Evolutionary conservation across 2,113 vertebrate genomes (phyloP).

Genomic region (Tapirus terrestris): DNA sequence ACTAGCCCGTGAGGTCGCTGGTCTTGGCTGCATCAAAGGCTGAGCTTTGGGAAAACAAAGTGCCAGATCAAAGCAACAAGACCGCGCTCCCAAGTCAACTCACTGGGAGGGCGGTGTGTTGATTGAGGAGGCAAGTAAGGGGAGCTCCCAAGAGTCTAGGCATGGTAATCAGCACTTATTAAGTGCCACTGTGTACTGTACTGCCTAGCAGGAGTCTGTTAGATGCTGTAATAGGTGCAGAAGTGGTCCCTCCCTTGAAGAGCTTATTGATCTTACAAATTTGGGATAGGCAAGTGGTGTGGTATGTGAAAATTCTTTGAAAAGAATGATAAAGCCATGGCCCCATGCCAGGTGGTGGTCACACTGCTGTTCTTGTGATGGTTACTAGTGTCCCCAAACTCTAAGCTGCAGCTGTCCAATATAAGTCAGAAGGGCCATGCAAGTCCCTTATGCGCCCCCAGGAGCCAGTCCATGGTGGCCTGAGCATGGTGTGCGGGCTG

Average conservation of each 20-base stretch:
- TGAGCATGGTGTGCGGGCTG: fast-evolving
- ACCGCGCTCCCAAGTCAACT: not conserved
- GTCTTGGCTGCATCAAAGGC: not conserved
- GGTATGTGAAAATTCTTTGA: not conserved
- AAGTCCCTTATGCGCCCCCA: fast-evolving
- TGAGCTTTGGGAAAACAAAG: constrained; percentile 44
- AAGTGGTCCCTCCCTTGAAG: not conserved
- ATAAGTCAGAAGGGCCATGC: not conserved
- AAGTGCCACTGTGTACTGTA: not conserved
- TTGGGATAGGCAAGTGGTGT: not conserved
- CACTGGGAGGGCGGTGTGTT: not conserved
- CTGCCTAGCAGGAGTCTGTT: not conserved
- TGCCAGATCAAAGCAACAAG: not conserved
- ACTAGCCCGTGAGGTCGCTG: not conserved
- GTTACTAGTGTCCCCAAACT: fast-evolving
- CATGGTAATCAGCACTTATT: not conserved
- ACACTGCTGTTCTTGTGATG: not conserved
- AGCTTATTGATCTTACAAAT: not conserved
- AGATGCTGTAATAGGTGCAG: not conserved
- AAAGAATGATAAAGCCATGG: fast-evolving
- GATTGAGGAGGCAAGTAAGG: not conserved
- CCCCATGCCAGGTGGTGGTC: not conserved
- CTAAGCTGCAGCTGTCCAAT: not conserved
- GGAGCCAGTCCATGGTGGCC: not conserved
- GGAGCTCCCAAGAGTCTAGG: not conserved